A percentile compares a stretch with the other conserved stretches of the same genome.
Conservation (phyloP, 2,113 vertebrate species). For the Neolamprologus sp. region DNA sequence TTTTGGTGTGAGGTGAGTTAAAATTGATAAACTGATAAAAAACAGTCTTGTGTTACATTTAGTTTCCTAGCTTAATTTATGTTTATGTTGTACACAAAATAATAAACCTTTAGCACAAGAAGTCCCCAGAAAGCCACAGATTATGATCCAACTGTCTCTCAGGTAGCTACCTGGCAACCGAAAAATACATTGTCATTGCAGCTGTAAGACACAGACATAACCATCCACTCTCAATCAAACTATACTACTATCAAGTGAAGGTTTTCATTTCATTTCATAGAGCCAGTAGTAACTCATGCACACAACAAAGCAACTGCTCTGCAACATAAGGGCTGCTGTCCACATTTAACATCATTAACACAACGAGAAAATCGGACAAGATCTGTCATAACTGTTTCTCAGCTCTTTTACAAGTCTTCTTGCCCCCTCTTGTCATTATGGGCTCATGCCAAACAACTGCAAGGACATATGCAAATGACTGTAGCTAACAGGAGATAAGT, state of each 20-base stretch:
- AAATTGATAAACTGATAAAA: background rate
- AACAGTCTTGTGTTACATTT: background rate
- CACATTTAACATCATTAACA: background rate
- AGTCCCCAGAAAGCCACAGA: background rate
- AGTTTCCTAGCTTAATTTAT: background rate
- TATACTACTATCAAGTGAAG: background rate
- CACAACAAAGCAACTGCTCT: background rate
- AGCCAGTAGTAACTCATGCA: background rate
- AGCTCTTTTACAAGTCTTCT: constrained; percentile 5
- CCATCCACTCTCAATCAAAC: background rate
- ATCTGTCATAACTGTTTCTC: background rate
- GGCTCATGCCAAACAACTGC: constrained; percentile 49
- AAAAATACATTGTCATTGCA: background rate
- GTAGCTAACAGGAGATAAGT: constrained; percentile 43
- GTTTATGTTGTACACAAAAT: background rate
- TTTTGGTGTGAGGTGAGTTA: background rate
- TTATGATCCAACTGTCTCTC: background rate
- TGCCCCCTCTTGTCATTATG: constrained; percentile 24
- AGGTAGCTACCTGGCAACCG: background rate
- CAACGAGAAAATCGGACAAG: background rate
- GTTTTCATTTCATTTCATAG: background rate
- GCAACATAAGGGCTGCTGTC: background rate
- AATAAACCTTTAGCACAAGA: background rate
- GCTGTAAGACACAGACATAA: background rate
- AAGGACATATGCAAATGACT: constrained; percentile 63